These are phyloP conservation scores for Fregetta grallaria DNA, from an alignment of 2,113 vertebrate genomes.

Conservation along the genomic window DNA sequence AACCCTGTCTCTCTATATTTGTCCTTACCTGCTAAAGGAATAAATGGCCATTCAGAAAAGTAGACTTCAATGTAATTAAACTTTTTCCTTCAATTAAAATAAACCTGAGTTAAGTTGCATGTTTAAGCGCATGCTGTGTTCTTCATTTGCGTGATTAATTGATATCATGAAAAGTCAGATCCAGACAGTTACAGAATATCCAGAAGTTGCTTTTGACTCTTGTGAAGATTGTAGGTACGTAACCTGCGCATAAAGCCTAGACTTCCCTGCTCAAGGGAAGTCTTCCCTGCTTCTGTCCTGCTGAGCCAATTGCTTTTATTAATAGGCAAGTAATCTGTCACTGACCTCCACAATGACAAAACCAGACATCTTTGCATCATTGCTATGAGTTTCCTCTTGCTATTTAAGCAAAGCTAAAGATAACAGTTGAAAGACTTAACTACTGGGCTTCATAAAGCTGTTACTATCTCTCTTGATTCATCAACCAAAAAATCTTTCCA, in stretches of 20 bases:
- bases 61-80: not conserved
- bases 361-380: not conserved
- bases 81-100: not conserved
- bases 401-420: no score
- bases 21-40: not conserved
- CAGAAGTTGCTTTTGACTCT: not conserved
- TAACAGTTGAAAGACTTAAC: not conserved
- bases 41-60: not conserved
- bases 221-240: rapidly evolving
- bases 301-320: not conserved
- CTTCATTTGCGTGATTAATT: not conserved
- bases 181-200: not conserved
- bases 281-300: not conserved
- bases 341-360: not conserved
- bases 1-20: not conserved
- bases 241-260: not conserved
- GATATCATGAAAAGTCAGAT: not conserved
- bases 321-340: not conserved
- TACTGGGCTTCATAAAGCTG: not conserved
- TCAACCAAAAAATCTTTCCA: not conserved
- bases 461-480: not conserved
- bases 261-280: not conserved
- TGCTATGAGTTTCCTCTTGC: not conserved
- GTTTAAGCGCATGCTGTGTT: not conserved
- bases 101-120: not conserved